These are phyloP conservation scores for Xanthorhoe designata DNA, from an alignment of 2,888 invertebrate species.

Conservation along the genomic window DNA sequence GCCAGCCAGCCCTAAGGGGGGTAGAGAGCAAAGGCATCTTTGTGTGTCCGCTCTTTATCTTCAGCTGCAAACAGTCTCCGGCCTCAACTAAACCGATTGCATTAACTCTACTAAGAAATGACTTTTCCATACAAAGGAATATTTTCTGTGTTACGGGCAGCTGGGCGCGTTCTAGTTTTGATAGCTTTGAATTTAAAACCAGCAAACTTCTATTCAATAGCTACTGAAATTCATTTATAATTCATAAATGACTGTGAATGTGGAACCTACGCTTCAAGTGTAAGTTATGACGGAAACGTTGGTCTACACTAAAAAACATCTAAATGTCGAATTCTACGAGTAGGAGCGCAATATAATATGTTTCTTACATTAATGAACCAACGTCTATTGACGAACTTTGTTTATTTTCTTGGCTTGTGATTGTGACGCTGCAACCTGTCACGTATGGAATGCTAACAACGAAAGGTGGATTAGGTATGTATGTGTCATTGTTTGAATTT, in stretches of 20 bases:
- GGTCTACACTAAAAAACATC: neutral
- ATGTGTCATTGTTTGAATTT: neutral
- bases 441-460: slow-evolving; percentile 1
- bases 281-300: neutral
- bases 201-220: neutral
- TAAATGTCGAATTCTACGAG: no score
- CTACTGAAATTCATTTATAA: no score
- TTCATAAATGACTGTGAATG: no score
- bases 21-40: slow-evolving; percentile 60
- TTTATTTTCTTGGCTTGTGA: slow-evolving; percentile 1
- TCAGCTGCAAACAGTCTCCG: slow-evolving; percentile 64
- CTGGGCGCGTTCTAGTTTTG: neutral
- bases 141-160: slow-evolving; percentile 7
- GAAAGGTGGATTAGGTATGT: neutral
- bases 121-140: slow-evolving; percentile 38
- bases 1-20: slow-evolving; percentile 43
- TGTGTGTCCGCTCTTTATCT: slow-evolving; percentile 71
- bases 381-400: neutral
- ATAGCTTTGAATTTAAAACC: slow-evolving; percentile 1
- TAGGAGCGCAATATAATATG: neutral
- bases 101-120: slow-evolving; percentile 62
- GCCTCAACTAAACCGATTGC: slow-evolving; percentile 66
- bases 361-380: neutral
- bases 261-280: no score
- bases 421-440: neutral